phyloP scores from a whole-genome alignment of 2,113 vertebrate genomes.

The Neotragus pygmaeus region DNA sequence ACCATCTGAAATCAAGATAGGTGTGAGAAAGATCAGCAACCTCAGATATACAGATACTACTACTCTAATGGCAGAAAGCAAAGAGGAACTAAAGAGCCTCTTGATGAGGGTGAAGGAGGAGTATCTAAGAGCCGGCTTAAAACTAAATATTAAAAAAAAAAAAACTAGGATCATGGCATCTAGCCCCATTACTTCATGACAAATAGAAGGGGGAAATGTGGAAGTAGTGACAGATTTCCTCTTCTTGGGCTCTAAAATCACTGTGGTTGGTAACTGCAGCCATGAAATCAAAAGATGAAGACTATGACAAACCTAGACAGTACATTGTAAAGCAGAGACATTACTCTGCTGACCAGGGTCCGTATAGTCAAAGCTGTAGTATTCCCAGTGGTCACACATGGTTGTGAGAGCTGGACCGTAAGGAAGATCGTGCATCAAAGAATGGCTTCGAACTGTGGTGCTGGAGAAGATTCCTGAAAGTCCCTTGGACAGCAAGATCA shows the following conservation, averaged over 20 bases:
- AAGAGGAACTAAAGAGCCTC: not conserved
- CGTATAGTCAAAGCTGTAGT: accelerated
- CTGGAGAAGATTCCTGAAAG: not conserved
- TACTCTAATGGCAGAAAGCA: not conserved
- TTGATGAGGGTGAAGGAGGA: not conserved
- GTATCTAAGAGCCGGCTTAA: not conserved
- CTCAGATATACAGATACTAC: not conserved
- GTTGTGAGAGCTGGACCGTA: not conserved
- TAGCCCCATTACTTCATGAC: not conserved
- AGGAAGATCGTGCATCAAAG: not conserved
- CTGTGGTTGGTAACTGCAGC: not conserved
- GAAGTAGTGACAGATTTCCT: not conserved
- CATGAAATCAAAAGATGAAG: not conserved
- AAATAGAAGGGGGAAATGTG: not conserved
- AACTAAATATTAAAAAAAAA: not conserved
- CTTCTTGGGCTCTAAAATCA: not conserved
- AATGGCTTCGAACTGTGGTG: not conserved
- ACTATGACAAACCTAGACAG: not conserved
- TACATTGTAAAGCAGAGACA: not conserved
- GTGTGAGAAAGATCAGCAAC: not conserved
- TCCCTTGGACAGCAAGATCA: not conserved
- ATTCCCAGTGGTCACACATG: not conserved
- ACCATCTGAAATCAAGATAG: not conserved
- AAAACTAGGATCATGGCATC: not conserved
- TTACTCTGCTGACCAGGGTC: not conserved